phyloP scores from a whole-genome alignment of 2,797 vertebrate species.

The Gallirallus australis region DNA sequence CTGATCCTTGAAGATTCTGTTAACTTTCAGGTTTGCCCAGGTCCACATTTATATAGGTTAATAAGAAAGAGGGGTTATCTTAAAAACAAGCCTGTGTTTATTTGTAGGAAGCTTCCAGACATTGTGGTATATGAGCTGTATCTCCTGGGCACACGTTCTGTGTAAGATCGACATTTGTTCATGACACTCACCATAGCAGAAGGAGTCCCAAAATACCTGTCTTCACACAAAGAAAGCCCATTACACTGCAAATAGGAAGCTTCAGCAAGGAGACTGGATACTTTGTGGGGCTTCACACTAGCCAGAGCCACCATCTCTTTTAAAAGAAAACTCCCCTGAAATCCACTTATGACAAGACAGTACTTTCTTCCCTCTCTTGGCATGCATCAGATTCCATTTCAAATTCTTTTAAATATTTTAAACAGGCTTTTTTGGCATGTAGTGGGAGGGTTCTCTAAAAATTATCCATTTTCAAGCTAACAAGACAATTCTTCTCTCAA shows the following conservation, averaged over 20 bases:
- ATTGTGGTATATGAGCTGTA: background rate
- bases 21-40: background rate
- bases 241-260: background rate
- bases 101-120: background rate
- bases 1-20: background rate
- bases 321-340: background rate
- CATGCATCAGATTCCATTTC: background rate
- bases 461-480: background rate
- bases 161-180: background rate
- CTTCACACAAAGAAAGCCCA: background rate
- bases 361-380: background rate
- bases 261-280: background rate
- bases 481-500: background rate
- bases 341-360: background rate
- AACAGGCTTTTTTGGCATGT: background rate
- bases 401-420: background rate
- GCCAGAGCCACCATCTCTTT: background rate
- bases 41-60: background rate
- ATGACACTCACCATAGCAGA: background rate
- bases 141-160: background rate
- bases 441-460: background rate
- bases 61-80: accelerated
- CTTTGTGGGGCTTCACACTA: background rate
- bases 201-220: background rate
- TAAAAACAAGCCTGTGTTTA: background rate